Conservation (phyloP, 1,140 invertebrate genomes). For the Cotesia vestalis region DNA sequence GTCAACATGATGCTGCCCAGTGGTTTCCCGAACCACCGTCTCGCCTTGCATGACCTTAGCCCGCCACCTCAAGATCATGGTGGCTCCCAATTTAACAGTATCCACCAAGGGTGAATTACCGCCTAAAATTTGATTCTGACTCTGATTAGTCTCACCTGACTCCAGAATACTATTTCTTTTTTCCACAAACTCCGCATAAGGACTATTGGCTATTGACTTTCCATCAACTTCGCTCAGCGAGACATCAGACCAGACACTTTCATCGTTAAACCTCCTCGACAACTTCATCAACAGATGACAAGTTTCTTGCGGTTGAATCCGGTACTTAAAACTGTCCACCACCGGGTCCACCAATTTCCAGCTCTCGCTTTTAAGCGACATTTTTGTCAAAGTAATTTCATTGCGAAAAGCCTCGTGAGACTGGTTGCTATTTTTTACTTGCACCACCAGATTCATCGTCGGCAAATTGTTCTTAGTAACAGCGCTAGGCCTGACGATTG, state of each 20-base stretch:
- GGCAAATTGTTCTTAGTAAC: slow-evolving; percentile 63
- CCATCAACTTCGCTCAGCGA: slow-evolving; percentile 50
- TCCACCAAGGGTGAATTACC: slow-evolving; percentile 39
- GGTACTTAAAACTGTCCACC: slow-evolving; percentile 55
- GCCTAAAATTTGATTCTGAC: neutral
- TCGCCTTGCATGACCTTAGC: slow-evolving; percentile 55
- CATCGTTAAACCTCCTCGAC: slow-evolving; percentile 42
- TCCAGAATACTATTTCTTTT: slow-evolving; percentile 50
- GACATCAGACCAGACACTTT: slow-evolving; percentile 56
- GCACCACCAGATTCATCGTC: slow-evolving; percentile 71
- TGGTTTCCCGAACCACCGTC: slow-evolving; percentile 48
- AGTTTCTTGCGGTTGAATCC: slow-evolving; percentile 66
- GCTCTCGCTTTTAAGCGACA: slow-evolving; percentile 67
- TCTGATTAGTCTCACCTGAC: slow-evolving; percentile 39
- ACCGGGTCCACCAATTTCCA: slow-evolving; percentile 66
- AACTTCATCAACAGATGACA: slow-evolving; percentile 67
- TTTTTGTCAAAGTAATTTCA: slow-evolving; percentile 70
- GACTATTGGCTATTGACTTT: slow-evolving; percentile 39
- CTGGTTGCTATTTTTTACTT: slow-evolving; percentile 74
- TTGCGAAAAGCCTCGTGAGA: slow-evolving; percentile 69
- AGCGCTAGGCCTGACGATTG: slow-evolving; percentile 65
- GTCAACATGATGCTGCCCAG: slow-evolving; percentile 64
- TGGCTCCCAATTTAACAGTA: slow-evolving; percentile 53
- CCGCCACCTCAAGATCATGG: slow-evolving; percentile 58
- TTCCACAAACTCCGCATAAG: slow-evolving; percentile 56